Percentiles rank a stretch among this genome's conserved stretches.
phyloP scores from a whole-genome alignment of 2,113 vertebrate species.

The Bos javanicus region DNA sequence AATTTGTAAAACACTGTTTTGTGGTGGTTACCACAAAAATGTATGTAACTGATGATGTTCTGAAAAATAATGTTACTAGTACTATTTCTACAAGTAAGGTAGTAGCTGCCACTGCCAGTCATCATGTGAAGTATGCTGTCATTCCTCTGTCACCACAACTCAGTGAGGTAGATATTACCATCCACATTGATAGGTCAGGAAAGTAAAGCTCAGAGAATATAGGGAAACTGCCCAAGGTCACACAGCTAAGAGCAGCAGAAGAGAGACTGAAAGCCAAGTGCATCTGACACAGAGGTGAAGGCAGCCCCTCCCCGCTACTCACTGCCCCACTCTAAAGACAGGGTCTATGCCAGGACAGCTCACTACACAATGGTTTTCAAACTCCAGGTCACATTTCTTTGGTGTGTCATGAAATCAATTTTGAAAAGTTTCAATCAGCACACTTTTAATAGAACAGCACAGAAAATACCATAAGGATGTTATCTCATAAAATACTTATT shows the following conservation, averaged over 20 bases:
- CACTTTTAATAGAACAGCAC: not conserved
- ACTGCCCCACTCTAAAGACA: not conserved
- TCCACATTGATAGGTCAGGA: not conserved
- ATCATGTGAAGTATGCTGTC: not conserved
- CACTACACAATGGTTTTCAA: not conserved
- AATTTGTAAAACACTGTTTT: not conserved
- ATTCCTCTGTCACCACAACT: not conserved
- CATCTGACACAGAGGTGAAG: not conserved
- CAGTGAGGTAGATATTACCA: not conserved
- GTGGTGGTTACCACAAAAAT: not conserved
- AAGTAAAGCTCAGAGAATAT: not conserved
- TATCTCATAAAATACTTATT: constrained; percentile 1
- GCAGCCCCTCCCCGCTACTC: not conserved
- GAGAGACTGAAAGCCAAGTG: not conserved
- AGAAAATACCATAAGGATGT: not conserved
- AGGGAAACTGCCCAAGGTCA: not conserved
- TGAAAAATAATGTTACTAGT: not conserved
- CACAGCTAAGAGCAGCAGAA: not conserved
- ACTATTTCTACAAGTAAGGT: not conserved
- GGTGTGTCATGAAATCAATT: not conserved
- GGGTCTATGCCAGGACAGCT: not conserved
- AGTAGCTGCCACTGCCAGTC: not conserved
- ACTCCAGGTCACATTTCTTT: not conserved
- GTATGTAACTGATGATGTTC: not conserved
- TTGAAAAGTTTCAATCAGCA: not conserved